A percentile compares a stretch with the other conserved stretches of the same genome.
Conservation (phyloP, 2,797 vertebrate species). For the Spheniscus humboldti region DNA sequence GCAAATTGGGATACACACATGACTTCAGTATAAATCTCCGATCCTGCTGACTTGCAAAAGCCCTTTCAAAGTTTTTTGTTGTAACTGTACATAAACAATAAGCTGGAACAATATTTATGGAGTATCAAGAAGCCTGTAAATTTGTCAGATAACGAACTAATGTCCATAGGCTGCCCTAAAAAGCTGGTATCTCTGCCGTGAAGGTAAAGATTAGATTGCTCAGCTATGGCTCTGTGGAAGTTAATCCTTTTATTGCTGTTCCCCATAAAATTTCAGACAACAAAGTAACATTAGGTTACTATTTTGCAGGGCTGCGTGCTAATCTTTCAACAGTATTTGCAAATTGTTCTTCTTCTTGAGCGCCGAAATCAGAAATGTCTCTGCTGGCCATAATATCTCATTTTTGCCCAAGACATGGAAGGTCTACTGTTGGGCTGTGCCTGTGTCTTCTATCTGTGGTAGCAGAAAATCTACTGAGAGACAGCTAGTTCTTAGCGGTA, state of each 20-base stretch:
- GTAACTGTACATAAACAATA: background rate
- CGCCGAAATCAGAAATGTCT: background rate
- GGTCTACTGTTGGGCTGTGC: background rate
- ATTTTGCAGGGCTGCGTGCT: background rate
- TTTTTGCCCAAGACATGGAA: background rate
- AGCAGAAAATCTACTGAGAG: background rate
- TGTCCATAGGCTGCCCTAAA: background rate
- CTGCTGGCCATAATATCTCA: background rate
- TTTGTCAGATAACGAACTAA: background rate
- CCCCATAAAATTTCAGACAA: background rate
- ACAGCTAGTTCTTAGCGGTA: background rate
- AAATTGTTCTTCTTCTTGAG: background rate
- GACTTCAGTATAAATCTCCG: background rate
- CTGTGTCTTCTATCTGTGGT: background rate
- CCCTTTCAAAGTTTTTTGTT: background rate
- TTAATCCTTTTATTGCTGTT: slow-evolving; percentile 33
- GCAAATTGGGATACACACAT: background rate
- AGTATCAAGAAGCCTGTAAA: background rate
- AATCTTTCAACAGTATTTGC: background rate
- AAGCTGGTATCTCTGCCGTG: background rate
- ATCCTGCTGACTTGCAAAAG: background rate
- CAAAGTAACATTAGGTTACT: background rate
- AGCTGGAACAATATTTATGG: background rate
- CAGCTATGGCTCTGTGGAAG: background rate
- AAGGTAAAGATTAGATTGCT: slow-evolving; percentile 2